Conservation (phyloP, 2,797 vertebrate species). For the Epinephelus malabaricus region DNA sequence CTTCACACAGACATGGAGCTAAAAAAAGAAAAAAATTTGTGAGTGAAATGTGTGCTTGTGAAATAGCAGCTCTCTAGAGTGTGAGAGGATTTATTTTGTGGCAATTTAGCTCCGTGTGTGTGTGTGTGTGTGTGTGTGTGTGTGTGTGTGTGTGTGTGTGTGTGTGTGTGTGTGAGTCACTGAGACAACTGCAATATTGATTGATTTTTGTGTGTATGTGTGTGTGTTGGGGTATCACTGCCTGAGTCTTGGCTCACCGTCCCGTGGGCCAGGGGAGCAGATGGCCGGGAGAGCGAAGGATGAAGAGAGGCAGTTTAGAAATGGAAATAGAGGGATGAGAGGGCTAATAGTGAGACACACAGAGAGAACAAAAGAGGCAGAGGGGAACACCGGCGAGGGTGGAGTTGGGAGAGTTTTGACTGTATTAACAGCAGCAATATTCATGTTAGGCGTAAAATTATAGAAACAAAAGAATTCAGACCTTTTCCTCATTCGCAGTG, state of each 20-base stretch:
- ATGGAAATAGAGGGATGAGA: conserved; percentile 85
- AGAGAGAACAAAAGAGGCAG: conserved; percentile 80
- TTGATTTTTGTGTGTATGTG: conserved; percentile 57
- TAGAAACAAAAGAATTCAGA: conserved; percentile 45
- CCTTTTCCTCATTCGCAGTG: conserved; percentile 20
- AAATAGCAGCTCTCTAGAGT: conserved; percentile 22
- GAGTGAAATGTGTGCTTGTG: conserved; percentile 27
- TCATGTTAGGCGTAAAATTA: conserved; percentile 39
- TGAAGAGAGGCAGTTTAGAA: conserved; percentile 85
- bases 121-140: conserved; percentile 15
- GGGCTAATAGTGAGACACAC: conserved; percentile 73
- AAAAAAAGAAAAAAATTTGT: conserved; percentile 12
- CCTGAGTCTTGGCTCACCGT: conserved; percentile 80
- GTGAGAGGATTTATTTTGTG: conserved; percentile 43
- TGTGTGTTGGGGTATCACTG: conserved; percentile 64
- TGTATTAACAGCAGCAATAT: conserved; percentile 45
- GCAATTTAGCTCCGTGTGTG: conserved; percentile 37
- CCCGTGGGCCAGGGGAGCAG: conserved; percentile 88
- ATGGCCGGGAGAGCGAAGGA: conserved; percentile 83
- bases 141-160: conserved; percentile 23
- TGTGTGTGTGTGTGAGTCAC: conserved; percentile 39
- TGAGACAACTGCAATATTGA: conserved; percentile 76
- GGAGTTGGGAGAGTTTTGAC: conserved; percentile 64
- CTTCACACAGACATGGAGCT: conserved; percentile 15
- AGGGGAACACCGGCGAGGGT: conserved; percentile 59